Base-by-base conservation (phyloP, 2,888 invertebrate genomes). In the Scotopteryx bipunctaria region DNA sequence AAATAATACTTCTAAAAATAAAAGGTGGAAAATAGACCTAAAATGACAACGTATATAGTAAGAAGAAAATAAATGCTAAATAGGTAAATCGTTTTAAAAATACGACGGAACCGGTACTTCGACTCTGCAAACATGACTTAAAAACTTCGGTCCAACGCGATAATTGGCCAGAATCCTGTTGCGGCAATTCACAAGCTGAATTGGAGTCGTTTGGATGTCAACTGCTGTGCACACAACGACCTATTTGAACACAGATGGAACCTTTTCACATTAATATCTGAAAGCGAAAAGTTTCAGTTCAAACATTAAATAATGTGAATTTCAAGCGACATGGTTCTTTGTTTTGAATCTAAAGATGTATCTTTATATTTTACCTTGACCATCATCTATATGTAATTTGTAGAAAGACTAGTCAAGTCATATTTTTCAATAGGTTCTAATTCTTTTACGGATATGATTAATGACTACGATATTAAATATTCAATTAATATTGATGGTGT, bases 91-190 rank as follows among this genome's bases (percentile, higher is more conserved):
- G 2, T 15, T 8, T 14, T 11, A 14, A 36, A 38, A 67, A 59
- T n/a, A 62, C 45, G 23, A 5, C 13, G 56, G 58, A 69, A 76
- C 73, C 70, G 73, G 77, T 76, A 71, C 61, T 57, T 57, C 14
- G 57, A 59, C 44, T 66, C 46, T 43, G 64, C 62, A 76, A 73
- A 78, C 68, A 70, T 61, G 68, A 64, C 41, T 64, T 64, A 61
- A 65, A 69, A 71, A 67, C 69, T 67, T 70, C 53, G 66, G 66
- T 65, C 61, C 48, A 44, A 66, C 62, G 64, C 62, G 71, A 67
- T 79, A 76, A 80, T 79, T 76, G 66, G 67, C 38, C 54, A 72
- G 62, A 71, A 71, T 71, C 70, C 66, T 75, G 71, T 71, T 73
- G 63, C 66, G 64, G 71, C 70, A 72, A 73, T 73, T 76, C 65